Evolutionary conservation across 2,113 vertebrate species (phyloP), one percentile per base, ranked within the genome.

Genomic region (Perccottus glenii): DNA sequence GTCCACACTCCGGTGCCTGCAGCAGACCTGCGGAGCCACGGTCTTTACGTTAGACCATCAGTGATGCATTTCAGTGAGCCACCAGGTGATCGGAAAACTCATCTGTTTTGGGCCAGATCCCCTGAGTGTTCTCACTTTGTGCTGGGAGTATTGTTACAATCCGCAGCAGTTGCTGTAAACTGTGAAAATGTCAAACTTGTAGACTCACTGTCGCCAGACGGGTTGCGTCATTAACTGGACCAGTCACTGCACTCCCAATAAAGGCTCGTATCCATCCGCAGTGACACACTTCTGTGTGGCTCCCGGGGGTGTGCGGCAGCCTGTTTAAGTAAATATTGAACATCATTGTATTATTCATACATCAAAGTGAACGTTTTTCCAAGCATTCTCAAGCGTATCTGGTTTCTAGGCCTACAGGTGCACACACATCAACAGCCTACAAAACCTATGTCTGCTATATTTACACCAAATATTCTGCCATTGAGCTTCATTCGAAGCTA

Each of bases 171-270:
- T 92, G 93, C 86, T 92, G 92, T 93, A 93, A 92, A 93, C 92
- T 91, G 88, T 81, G 91, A 92, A 94, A 92, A 94, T 94, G 93
- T 94, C 92, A 94, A 94, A 93, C 91, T 93, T 92, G 89, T 88
- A 94, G 93, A 94, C 93, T 92, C 73, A 65, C 87, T 92, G 93
- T 93, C 93, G 93, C 93, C 93, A 92, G 89, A 57, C 80, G 72
- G 90, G 86, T 92, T 93, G 92, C 93, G 93, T 94, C 93, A 94
- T 92, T 92, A 92, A 89, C 91, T 87, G 89, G 91, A 92, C 91
- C 82, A 87, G 91, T 85, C 92, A 77, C 72, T 38, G 80, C 90
- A 82, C 90, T 78, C 82, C 78, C 82, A 83, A 89, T 90, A 85
- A 85, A 82, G 83, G 75, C 68, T 71, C 64, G 91, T 94, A 90